Evolutionary conservation across 2,888 invertebrate genomes (phyloP).

Genomic region (Netelia fuscicornis): DNA sequence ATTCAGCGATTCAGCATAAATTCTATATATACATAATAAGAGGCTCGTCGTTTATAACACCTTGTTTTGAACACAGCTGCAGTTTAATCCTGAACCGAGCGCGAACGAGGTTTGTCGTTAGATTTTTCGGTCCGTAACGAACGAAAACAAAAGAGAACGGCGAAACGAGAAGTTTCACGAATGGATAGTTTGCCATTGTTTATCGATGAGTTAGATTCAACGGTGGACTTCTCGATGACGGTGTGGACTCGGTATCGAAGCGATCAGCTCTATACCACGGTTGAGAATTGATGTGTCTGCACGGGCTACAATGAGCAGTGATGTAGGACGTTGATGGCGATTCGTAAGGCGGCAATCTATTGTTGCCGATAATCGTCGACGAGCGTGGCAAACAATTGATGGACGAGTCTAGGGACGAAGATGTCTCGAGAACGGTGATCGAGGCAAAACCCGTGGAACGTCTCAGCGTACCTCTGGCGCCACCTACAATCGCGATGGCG

Average conservation of each 20-base stretch:
- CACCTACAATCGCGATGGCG: neutral
- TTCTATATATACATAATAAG: neutral
- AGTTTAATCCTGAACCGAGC: slow-evolving; percentile 19
- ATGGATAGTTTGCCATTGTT: slow-evolving; percentile 10
- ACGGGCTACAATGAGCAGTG: slow-evolving; percentile 6
- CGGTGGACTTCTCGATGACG: slow-evolving; percentile 38
- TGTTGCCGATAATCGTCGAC: slow-evolving; percentile 44
- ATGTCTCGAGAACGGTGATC: slow-evolving; percentile 40
- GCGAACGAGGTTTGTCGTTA: slow-evolving; percentile 26
- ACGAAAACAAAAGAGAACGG: neutral
- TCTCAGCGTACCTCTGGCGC: slow-evolving; percentile 13
- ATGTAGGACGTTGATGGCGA: slow-evolving; percentile 15
- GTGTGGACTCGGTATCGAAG: slow-evolving; percentile 34
- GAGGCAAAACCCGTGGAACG: slow-evolving; percentile 51
- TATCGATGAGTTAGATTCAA: slow-evolving; percentile 60
- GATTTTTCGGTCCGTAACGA: slow-evolving; percentile 1
- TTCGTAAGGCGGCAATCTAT: slow-evolving; percentile 26
- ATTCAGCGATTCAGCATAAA: neutral
- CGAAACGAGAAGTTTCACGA: neutral
- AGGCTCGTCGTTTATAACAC: neutral
- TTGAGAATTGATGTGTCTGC: slow-evolving; percentile 25
- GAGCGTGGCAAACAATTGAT: slow-evolving; percentile 40
- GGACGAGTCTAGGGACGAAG: slow-evolving; percentile 39
- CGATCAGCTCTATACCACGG: slow-evolving; percentile 38
- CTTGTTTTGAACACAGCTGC: slow-evolving; percentile 52